Conservation (phyloP, 2,113 vertebrate genomes). For the Neogale vison region DNA sequence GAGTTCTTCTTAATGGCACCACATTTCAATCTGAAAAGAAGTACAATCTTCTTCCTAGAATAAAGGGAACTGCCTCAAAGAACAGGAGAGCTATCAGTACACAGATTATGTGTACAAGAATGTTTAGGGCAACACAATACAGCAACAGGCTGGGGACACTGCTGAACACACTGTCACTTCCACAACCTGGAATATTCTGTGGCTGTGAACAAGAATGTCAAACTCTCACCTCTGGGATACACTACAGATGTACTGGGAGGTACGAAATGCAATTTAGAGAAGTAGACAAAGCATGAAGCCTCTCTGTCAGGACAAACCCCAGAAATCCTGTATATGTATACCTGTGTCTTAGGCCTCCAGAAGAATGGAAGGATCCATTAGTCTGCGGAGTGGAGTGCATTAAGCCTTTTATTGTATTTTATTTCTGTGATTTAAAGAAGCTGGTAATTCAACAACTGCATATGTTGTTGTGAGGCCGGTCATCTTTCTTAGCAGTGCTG, state of each 20-base stretch:
- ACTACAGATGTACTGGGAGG: rapidly evolving
- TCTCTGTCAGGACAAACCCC: no score
- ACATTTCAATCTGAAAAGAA: not conserved
- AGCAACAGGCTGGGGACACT: not conserved
- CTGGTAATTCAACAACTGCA: not conserved
- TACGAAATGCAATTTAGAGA: not conserved
- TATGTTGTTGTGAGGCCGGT: not conserved
- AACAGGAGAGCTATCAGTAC: not conserved
- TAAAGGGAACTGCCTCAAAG: not conserved
- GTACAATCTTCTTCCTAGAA: not conserved
- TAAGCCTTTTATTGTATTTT: not conserved
- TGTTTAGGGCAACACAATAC: rapidly evolving
- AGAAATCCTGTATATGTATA: not conserved
- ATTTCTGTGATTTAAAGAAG: not conserved
- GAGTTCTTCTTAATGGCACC: not conserved
- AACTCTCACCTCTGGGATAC: not conserved
- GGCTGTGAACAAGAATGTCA: not conserved
- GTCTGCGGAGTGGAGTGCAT: no score
- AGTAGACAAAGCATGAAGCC: not conserved
- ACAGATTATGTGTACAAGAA: rapidly evolving
- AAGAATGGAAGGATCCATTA: rapidly evolving
- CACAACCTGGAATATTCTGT: not conserved
- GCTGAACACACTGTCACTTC: not conserved
- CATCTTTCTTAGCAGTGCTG: not conserved
- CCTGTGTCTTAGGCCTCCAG: not conserved